These are phyloP conservation scores for Cylas formicarius DNA, from an alignment of 1,140 invertebrate species.

Conservation along the genomic window DNA sequence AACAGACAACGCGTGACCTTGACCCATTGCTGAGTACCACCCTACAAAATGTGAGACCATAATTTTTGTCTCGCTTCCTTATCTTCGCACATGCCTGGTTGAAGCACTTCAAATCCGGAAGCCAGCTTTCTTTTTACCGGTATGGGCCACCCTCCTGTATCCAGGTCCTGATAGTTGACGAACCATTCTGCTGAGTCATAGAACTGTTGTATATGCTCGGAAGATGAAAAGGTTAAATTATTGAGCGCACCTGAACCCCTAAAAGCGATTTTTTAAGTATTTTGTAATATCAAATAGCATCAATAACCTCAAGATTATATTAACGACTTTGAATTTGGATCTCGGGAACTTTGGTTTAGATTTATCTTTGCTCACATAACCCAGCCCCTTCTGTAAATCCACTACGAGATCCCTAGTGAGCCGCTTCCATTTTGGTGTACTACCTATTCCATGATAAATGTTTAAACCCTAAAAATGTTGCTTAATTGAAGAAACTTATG, in stretches of 20 bases:
- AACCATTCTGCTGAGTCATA: constrained; percentile 92
- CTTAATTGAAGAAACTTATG: too few species aligned
- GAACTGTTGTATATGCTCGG: constrained; percentile 83
- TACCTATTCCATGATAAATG: constrained; percentile 82
- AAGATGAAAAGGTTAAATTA: constrained; percentile 75
- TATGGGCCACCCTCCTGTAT: constrained; percentile 83
- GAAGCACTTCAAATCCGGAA: constrained; percentile 57
- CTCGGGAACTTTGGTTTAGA: constrained; percentile 63
- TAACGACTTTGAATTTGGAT: constrained; percentile 66
- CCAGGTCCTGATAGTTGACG: constrained; percentile 71
- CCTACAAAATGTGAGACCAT: constrained; percentile 25
- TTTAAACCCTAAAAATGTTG: constrained; percentile 59
- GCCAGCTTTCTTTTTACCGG: constrained; percentile 72
- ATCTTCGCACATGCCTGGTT: constrained; percentile 22
- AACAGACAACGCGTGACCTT: constrained; percentile 93
- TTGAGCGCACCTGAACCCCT: constrained; percentile 70
- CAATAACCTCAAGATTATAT: constrained; percentile 50
- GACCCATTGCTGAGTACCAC: constrained; percentile 94
- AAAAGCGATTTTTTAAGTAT: constrained; percentile 1
- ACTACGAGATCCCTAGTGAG: constrained; percentile 83
- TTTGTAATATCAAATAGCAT: neutral
- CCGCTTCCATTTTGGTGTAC: constrained; percentile 62
- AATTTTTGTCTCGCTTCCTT: neutral
- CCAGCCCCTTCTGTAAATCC: constrained; percentile 84
- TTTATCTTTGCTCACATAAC: constrained; percentile 54